phyloP scores from a whole-genome alignment of 2,113 vertebrate genomes.

The Cyanocitta stelleri region DNA sequence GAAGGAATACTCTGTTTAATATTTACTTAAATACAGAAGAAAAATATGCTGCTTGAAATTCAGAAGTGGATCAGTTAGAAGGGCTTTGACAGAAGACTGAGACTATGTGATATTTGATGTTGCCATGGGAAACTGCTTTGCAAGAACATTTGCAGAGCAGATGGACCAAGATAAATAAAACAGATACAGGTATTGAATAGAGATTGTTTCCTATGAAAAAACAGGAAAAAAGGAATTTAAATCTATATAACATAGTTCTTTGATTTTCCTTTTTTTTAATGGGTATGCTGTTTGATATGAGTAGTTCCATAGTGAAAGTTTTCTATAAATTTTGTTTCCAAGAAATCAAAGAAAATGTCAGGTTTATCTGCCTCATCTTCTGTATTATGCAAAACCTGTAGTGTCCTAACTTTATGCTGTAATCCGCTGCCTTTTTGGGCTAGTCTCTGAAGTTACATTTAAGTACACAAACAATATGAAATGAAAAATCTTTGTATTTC shows the following conservation, averaged over 20 bases:
- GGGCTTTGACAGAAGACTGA: neutral
- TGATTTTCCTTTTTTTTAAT: neutral
- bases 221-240: neutral
- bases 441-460: neutral
- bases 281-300: neutral
- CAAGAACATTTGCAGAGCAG: conserved; percentile 65
- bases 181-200: conserved; percentile 58
- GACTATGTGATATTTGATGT: conserved; percentile 46
- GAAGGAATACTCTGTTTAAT: neutral
- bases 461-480: neutral
- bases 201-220: conserved; percentile 39
- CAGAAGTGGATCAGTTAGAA: conserved; percentile 6
- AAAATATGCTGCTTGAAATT: neutral
- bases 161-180: conserved; percentile 68
- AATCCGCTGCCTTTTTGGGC: neutral
- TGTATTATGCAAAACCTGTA: neutral
- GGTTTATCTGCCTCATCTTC: neutral
- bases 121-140: conserved; percentile 71
- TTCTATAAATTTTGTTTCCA: neutral
- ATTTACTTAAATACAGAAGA: neutral
- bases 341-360: neutral
- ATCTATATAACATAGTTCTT: neutral
- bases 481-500: neutral
- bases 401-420: neutral
- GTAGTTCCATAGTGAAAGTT: neutral